These are phyloP conservation scores for Deilephila porcellus DNA, from an alignment of 2,888 invertebrate species.

Conservation along the genomic window DNA sequence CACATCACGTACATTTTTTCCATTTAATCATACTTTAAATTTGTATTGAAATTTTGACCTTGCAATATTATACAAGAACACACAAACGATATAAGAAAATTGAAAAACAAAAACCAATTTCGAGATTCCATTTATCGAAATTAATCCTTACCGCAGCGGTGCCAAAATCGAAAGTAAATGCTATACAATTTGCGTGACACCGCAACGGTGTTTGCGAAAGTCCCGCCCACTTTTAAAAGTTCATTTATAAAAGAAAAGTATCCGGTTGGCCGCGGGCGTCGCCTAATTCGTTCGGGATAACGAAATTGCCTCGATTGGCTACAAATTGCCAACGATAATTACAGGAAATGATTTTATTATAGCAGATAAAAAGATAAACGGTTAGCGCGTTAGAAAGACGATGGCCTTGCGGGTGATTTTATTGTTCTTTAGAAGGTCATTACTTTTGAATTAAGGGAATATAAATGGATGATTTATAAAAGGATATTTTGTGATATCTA, in stretches of 20 bases:
- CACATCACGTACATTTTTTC: no score
- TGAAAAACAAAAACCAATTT: constrained; percentile 21
- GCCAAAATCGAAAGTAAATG: constrained; percentile 17
- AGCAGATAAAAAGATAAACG: constrained; percentile 18
- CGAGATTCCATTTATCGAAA: neutral
- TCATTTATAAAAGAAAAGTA: constrained; percentile 21
- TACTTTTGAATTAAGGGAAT: neutral
- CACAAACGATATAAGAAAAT: constrained; percentile 3
- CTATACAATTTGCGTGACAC: constrained; percentile 19
- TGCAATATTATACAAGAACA: neutral
- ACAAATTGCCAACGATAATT: constrained; percentile 26
- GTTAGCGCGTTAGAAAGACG: neutral
- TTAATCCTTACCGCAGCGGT: constrained; percentile 9
- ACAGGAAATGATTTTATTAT: constrained; percentile 20
- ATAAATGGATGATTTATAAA: neutral
- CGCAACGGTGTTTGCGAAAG: constrained; percentile 9
- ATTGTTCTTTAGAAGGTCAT: neutral
- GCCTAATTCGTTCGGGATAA: constrained; percentile 23
- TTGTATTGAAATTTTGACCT: neutral
- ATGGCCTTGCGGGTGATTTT: neutral
- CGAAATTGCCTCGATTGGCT: constrained; percentile 21
- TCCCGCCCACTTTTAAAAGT: constrained; percentile 20
- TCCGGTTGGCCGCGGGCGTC: constrained; percentile 3
- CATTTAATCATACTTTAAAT: no score
- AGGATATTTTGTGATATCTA: neutral